Evolutionary conservation across 2,888 invertebrate genomes (phyloP), one percentile per base, ranked within the genome.

Genomic region (Tuta absoluta): DNA sequence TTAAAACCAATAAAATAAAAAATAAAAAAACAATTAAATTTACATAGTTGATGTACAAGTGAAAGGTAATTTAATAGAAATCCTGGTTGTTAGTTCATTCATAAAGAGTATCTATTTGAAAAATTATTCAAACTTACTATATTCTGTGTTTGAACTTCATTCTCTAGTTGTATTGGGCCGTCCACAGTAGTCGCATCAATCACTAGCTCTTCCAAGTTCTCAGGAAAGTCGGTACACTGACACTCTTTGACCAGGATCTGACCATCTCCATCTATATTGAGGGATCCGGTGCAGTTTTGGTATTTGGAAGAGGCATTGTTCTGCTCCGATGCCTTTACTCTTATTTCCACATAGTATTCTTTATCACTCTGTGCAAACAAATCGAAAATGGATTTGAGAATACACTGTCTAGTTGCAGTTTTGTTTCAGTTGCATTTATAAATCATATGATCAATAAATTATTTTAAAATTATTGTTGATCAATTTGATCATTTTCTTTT

Each of bases 61-160:
- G n/a, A n/a, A n/a, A n/a, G n/a, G n/a, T n/a, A n/a, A n/a, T n/a
- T n/a, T n/a, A n/a, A n/a, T n/a, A n/a, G n/a, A n/a, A n/a, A n/a
- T n/a, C n/a, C n/a, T n/a, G n/a, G n/a, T n/a, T n/a, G n/a, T n/a
- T n/a, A n/a, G n/a, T n/a, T n/a, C n/a, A n/a, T n/a, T n/a, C n/a
- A n/a, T n/a, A n/a, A n/a, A n/a, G n/a, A n/a, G n/a, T n/a, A n/a
- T n/a, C n/a, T n/a, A n/a, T n/a, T n/a, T n/a, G 14, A n/a, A 21
- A 17, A 19, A 49, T 12, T 17, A 41, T 14, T 3, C 1, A 41
- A 33, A 80, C 87, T 85, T 65, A 91, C 90, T 65, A 72, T 79
- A 66, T 81, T 73, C 64, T 85, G 78, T 0, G 80, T 73, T 64
- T 89, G 82, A 0, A 89, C 84, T 77, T 91, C 90, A 79, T 88